Evolutionary conservation across 2,113 vertebrate genomes (phyloP).

Genomic region (Pelvicachromis taeniatus): DNA sequence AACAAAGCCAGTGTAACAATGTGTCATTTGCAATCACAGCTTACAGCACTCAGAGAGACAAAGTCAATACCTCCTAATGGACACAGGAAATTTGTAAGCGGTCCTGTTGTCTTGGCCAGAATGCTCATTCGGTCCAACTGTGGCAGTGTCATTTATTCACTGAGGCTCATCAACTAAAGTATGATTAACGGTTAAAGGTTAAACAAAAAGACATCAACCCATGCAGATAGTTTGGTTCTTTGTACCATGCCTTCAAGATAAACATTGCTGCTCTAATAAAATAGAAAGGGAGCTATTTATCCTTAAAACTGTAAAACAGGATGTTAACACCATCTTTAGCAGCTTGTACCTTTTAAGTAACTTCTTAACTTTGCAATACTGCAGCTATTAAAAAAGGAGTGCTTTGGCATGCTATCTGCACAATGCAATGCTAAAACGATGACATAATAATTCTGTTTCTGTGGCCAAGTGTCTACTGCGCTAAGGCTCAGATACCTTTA

Average conservation of each 20-base stretch:
- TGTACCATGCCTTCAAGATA: background rate
- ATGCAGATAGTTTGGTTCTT: background rate
- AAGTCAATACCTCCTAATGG: conserved; percentile 61
- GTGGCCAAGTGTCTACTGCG: no score
- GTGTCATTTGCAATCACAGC: conserved; percentile 61
- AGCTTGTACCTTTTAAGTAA: background rate
- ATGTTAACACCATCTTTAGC: background rate
- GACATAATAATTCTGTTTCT: no score
- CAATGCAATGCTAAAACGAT: no score
- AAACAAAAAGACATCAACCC: background rate
- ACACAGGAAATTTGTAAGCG: conserved; percentile 45
- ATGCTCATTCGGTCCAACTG: background rate
- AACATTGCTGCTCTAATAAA: background rate
- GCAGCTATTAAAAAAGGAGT: no score
- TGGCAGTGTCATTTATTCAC: background rate
- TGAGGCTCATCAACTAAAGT: background rate
- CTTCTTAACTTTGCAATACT: background rate
- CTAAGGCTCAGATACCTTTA: no score
- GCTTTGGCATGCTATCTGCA: no score
- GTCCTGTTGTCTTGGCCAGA: conserved; percentile 4
- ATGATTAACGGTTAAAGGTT: conserved; percentile 1
- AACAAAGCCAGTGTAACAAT: conserved; percentile 36
- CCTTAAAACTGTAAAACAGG: background rate
- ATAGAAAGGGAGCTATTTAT: background rate
- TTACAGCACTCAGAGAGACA: conserved; percentile 50